phyloP scores from a whole-genome alignment of 1,140 invertebrate species.

The Argopecten irradians region DNA sequence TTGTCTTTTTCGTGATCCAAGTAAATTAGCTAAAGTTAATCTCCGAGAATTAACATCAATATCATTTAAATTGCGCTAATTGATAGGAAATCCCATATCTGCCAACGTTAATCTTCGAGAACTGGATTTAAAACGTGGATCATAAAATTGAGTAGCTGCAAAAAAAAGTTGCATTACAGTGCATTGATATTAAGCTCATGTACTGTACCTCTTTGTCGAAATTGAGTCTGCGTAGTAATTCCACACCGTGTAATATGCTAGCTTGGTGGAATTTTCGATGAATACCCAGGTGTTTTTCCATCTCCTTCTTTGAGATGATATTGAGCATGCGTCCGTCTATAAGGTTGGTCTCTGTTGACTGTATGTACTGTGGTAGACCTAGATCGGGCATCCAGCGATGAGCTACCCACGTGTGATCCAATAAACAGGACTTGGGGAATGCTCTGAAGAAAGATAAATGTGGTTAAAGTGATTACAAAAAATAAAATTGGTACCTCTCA shows the following conservation, averaged over 20 bases:
- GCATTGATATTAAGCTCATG: no score
- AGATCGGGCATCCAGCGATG: constrained; percentile 94
- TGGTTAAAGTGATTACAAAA: not conserved
- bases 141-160: no score
- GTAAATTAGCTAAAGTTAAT: not conserved
- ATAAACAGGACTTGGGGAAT: constrained; percentile 89
- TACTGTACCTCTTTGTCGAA: constrained; percentile 95
- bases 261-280: constrained; percentile 95
- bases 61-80: no score
- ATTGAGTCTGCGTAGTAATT: constrained; percentile 92
- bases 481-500: not conserved
- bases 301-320: constrained; percentile 93
- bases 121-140: no score
- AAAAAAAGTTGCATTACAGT: no score
- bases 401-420: constrained; percentile 94
- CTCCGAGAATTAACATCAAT: no score
- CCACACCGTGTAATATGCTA: constrained; percentile 94
- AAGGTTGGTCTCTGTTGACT: constrained; percentile 91
- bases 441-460: constrained; percentile 80
- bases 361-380: constrained; percentile 91
- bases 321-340: constrained; percentile 95
- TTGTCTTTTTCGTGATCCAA: no score
- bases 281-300: constrained; percentile 92
- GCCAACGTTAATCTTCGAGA: no score
- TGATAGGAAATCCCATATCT: no score